Evolutionary conservation across 2,113 vertebrate genomes (phyloP).

Genomic region (Empidonax traillii): DNA sequence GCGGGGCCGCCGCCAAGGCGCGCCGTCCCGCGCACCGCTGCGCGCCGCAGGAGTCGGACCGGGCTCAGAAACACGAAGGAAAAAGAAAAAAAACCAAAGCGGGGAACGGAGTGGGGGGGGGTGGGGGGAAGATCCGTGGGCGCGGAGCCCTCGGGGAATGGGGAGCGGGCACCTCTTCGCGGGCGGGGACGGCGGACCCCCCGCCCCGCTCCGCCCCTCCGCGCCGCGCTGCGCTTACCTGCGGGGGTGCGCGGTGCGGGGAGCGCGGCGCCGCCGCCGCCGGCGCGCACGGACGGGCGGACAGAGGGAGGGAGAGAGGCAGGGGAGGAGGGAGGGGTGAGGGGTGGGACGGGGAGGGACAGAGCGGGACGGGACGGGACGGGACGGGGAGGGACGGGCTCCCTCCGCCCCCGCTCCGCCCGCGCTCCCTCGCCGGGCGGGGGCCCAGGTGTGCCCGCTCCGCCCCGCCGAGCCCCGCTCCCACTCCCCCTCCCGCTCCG

Average conservation of each 20-base stretch:
- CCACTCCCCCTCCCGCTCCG: background rate
- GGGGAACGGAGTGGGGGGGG: too few relatives aligned
- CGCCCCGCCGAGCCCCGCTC: background rate
- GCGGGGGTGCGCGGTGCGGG: background rate
- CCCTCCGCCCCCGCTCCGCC: background rate
- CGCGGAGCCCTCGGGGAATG: background rate
- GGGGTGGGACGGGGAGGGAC: background rate
- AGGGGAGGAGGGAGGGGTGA: background rate
- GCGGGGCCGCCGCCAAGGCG: background rate
- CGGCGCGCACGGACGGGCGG: background rate
- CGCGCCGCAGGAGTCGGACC: background rate
- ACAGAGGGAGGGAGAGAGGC: background rate
- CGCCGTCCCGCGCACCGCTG: background rate
- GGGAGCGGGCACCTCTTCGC: background rate
- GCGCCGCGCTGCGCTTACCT: background rate
- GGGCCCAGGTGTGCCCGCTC: background rate
- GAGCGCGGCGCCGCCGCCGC: conserved; percentile 3
- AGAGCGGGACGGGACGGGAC: background rate
- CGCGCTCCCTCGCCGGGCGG: background rate
- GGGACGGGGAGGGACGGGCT: background rate
- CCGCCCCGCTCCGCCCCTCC: background rate
- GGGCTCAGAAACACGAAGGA: background rate
- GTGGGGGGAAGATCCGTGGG: too few relatives aligned
- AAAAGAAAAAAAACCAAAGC: background rate
- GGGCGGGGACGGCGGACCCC: background rate